Evolutionary conservation across 2,888 invertebrate species (phyloP).

Genomic region (Apodemia zela): DNA sequence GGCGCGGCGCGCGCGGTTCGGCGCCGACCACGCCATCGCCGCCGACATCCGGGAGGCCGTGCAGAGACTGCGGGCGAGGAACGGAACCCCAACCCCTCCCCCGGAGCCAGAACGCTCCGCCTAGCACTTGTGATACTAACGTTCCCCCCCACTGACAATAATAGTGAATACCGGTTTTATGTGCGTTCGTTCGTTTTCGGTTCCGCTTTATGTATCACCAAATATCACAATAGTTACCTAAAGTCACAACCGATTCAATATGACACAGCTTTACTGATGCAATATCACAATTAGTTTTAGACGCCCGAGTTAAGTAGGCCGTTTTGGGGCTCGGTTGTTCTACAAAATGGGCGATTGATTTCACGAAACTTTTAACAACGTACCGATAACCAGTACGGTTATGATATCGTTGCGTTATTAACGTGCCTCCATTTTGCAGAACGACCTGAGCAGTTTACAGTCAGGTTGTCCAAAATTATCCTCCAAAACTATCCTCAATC

Average conservation of each 20-base stretch:
- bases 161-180: constrained; percentile 14
- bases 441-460: background rate
- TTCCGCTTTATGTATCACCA: constrained; percentile 55
- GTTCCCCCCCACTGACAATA: constrained; percentile 19
- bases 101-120: constrained; percentile 42
- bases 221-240: constrained; percentile 80
- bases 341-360: constrained; percentile 26
- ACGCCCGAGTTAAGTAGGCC: constrained; percentile 34
- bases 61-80: constrained; percentile 68
- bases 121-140: constrained; percentile 69
- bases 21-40: constrained; percentile 66
- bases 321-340: constrained; percentile 20
- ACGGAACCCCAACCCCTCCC: constrained; percentile 62
- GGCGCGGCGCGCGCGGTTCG: constrained; percentile 69
- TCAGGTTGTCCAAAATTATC: constrained; percentile 65
- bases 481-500: no score
- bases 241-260: constrained; percentile 73
- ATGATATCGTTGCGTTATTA: constrained; percentile 17
- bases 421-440: background rate
- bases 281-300: constrained; percentile 64
- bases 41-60: constrained; percentile 75
- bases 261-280: constrained; percentile 75
- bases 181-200: constrained; percentile 29
- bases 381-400: constrained; percentile 8
- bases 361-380: constrained; percentile 22